Evolutionary conservation across 2,888 invertebrate genomes (phyloP), one percentile per base, ranked within the genome.

Genomic region (Reticulitermes lucifugus): DNA sequence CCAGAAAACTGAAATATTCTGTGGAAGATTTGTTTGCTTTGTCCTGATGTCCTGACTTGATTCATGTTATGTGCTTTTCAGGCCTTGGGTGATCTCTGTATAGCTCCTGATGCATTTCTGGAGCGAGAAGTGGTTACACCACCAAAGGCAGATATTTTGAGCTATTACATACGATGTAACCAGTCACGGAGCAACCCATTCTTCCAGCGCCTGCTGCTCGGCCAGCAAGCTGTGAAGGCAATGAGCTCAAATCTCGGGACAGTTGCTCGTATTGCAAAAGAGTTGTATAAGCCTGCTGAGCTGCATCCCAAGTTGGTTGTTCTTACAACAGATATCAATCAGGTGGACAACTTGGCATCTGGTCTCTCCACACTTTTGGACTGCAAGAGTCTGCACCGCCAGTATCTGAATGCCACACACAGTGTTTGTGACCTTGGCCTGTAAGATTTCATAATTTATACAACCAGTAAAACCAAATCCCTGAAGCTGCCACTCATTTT

Each of bases 131-230:
- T 91, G 14, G 89, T 90, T 10, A 93, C 93, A 3, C 92, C 92
- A 85, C 90, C 92, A 86, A 89, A 94, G 88, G 93, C 94, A 87
- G 87, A 88, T 86, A 79, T 90, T 29, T 93, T 96, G 86, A 93
- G 95, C 88, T 96, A 96, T 91, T 97, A 97, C 91, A 94, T 96
- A 83, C 95, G 95, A 89, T 97, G 97, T 92, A 96, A 96, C 90
- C 94, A 95, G 88, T 95, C 95, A 0, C 94, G 95, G 73, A 95
- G 94, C 87, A 95, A 95, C 90, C 96, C 96, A 3, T 95, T 97
- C 89, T 96, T 96, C n/a, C 95, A 96, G 87, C 94, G 96, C 87
- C 91, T 97, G 85, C 92, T 96, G n/a, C 96, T 96, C 89, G 96
- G 96, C 0, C 95, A 95, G 88, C 93, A 94, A 81, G 94, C 96